phyloP scores from a whole-genome alignment of 2,797 vertebrate genomes.

The Characodon lateralis region DNA sequence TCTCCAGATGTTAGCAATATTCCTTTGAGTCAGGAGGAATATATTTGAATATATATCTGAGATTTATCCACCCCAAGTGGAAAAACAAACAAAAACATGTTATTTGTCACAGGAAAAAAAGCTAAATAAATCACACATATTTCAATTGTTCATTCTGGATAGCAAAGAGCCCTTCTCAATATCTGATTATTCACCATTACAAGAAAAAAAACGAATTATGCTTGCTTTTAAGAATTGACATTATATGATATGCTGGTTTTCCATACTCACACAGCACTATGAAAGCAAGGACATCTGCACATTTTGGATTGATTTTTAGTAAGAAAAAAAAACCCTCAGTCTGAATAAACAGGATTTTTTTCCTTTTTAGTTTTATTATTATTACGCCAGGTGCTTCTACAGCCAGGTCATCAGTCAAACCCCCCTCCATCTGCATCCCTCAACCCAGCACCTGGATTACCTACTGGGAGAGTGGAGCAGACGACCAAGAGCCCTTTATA shows the following conservation, averaged over 20 bases:
- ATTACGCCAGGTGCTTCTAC: not conserved
- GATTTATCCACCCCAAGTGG: no score
- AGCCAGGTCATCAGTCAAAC: not conserved
- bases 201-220: not conserved
- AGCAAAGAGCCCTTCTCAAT: not conserved
- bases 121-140: not conserved
- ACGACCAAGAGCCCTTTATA: constrained; percentile 1
- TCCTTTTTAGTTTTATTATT: not conserved
- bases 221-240: not conserved
- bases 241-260: not conserved
- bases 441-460: constrained; percentile 21
- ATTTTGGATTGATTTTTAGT: constrained; percentile 36
- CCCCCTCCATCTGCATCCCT: not conserved
- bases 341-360: constrained; percentile 16
- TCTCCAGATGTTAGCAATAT: not conserved
- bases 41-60: not conserved
- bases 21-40: not conserved
- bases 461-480: constrained; percentile 8
- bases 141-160: not conserved
- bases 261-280: not conserved
- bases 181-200: not conserved
- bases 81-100: not conserved
- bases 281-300: constrained; percentile 56
- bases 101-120: not conserved
- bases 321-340: constrained; percentile 11